Evolutionary conservation across 2,797 vertebrate genomes (phyloP), one percentile per base, ranked within the genome.

Genomic region (Acanthurus lineatus): DNA sequence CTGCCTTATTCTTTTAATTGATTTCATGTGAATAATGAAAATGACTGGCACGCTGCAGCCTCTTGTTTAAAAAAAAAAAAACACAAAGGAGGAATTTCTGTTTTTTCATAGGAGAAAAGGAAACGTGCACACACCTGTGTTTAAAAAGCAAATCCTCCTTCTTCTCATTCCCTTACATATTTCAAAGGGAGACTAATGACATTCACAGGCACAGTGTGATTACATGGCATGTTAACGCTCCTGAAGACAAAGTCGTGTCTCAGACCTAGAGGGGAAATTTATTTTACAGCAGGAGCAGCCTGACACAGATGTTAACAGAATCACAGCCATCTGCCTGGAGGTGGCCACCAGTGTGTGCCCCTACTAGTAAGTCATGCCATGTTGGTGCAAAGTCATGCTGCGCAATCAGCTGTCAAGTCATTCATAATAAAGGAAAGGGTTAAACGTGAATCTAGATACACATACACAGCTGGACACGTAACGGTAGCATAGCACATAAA

Each of bases 231-330:
- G 91, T 89, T 93, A 92, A 91, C 79, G 70, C 86, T 92, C 81
- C 83, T 59, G 74, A 87, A 82, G 86, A 91, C 86, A 78, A 79
- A 81, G 82, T 54, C 82, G 16, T 76, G 74, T 91, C 78, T 87
- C 83, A 57, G 86, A 65, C 67, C 72, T 73, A n/a, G 82, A 77
- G 54, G 79, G 88, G 79, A 78, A 84, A 91, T 91, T 64, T 78
- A 78, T 92, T 92, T 89, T 89, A 71, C 92, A 90, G 90, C 91
- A 71, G 89, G 88, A 72, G 81, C 69, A 79, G 87, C 69, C 79
- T 56, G 85, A 73, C 85, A 79, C 92, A 93, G 91, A 95, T 93
- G 93, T 94, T 93, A 89, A 87, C 88, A 66, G 77, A 76, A 91
- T 90, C 83, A 72, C 52, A 57, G 77, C 86, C 93, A 94, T 93